Base-by-base conservation (phyloP, 2,113 vertebrate genomes). In the Pteruthius melanotis region DNA sequence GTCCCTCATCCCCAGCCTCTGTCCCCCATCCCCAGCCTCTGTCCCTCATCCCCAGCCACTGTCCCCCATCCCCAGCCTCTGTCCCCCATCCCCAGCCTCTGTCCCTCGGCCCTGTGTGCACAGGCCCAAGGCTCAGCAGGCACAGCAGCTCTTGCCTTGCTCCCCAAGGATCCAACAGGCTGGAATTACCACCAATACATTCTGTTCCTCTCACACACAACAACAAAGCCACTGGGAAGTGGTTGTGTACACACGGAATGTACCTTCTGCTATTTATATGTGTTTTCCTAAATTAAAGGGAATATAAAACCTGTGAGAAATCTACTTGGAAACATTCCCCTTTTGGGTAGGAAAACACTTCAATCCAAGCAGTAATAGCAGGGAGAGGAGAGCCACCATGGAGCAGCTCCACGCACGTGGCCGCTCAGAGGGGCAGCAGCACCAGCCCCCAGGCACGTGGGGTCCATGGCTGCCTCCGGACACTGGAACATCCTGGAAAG, bases 191-290 rank as follows among this genome's bases (percentile, higher is more conserved):
- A 9, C 13, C 80, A 53, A 9, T 23, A 12, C 33, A 15, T 83
- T 94, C 47, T 78, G 75, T 37, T 56, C 68, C n/a, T 54, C 56
- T 39, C 76, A 10, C 33, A 3, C 40, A 35, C 89, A 50, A 33
- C 71, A 63, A 39, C 39, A 70, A 64, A 95, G 57, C 49, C 64
- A 2, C 61, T 1, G 60, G 80, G 84, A 59, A 39, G 80, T 14
- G 76, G 44, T 7, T 71, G 89, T 39, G 87, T 61, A 13, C 84
- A 52, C 83, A 77, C 0, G 2, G 61, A 56, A 63, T 24, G 52
- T 2, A 95, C 87, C 94, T 96, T 94, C 93, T 95, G 93, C 93
- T 95, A 83, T 95, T 96, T 76, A 83, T 61, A 9, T 37, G 50
- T 89, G 87, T 89, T 93, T 94, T 20, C 90, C 72, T 63, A 63